A percentile compares a stretch with the other conserved stretches of the same genome.
These are phyloP conservation scores for Pelodiscus sinensis DNA, from an alignment of 2,113 vertebrate species.

Conservation along the genomic window DNA sequence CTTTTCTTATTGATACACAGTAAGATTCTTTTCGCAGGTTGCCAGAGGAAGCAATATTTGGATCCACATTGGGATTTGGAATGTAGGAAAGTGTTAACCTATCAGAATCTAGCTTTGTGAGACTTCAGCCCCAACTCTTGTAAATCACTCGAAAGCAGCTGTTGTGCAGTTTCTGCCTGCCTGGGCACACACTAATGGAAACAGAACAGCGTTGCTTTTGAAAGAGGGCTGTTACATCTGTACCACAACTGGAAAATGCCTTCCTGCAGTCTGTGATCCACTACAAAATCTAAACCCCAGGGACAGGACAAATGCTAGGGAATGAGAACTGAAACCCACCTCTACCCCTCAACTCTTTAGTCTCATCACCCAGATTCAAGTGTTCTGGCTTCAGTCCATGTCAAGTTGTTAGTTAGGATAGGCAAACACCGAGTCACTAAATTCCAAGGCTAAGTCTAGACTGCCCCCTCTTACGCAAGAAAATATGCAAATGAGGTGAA, in stretches of 20 bases:
- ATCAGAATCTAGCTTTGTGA: neutral
- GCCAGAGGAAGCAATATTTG: neutral
- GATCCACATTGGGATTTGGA: neutral
- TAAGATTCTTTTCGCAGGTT: neutral
- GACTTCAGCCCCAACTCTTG: neutral
- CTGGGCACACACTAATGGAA: fast-evolving
- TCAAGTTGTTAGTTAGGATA: neutral
- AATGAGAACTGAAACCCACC: fast-evolving
- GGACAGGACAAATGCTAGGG: neutral
- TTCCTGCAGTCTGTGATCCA: neutral
- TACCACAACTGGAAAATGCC: neutral
- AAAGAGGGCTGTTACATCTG: neutral
- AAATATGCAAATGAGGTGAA: no score
- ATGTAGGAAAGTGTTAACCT: neutral
- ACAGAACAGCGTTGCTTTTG: neutral
- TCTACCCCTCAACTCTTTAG: fast-evolving
- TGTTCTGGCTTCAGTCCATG: neutral
- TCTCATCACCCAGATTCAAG: neutral
- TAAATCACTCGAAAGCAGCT: neutral
- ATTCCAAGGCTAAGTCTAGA: neutral
- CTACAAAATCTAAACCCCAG: neutral
- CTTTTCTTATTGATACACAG: neutral
- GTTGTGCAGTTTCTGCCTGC: neutral
- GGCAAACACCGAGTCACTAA: neutral
- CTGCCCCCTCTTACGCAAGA: no score